Evolutionary conservation across 2,113 vertebrate species (phyloP).

Genomic region (Arenaria interpres): DNA sequence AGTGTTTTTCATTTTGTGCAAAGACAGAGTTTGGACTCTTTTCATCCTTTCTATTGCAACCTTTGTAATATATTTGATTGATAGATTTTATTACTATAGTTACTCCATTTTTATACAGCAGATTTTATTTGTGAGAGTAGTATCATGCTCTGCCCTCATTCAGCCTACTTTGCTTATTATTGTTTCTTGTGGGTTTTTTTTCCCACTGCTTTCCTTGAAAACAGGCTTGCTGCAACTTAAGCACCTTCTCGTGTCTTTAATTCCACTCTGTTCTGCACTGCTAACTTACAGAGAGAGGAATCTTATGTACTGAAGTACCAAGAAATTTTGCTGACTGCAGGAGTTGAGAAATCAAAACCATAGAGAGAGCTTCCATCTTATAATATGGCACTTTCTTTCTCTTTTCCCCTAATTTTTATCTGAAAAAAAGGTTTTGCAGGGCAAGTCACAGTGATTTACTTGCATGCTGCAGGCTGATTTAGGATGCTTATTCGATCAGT

Average conservation of each 20-base stretch:
- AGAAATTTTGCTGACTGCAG: not conserved
- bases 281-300: not conserved
- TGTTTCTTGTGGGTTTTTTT: not conserved
- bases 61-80: slow-evolving; percentile 41
- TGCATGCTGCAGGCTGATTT: slow-evolving; percentile 48
- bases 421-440: not conserved
- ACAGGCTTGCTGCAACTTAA: not conserved
- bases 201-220: not conserved
- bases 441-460: slow-evolving; percentile 35
- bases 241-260: not conserved
- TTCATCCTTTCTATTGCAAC: not conserved
- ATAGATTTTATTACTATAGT: slow-evolving; percentile 41
- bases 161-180: slow-evolving; percentile 12
- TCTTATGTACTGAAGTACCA: not conserved
- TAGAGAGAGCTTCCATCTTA: not conserved
- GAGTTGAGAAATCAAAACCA: not conserved
- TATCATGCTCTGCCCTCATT: not conserved
- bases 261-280: not conserved
- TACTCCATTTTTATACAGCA: not conserved
- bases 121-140: slow-evolving; percentile 7
- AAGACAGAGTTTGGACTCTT: not conserved
- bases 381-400: not conserved
- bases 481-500: slow-evolving; percentile 69
- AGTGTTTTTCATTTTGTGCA: not conserved
- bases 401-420: not conserved